Evolutionary conservation across 1,140 invertebrate genomes (phyloP).

Genomic region (Plectrocnemia conspersa): DNA sequence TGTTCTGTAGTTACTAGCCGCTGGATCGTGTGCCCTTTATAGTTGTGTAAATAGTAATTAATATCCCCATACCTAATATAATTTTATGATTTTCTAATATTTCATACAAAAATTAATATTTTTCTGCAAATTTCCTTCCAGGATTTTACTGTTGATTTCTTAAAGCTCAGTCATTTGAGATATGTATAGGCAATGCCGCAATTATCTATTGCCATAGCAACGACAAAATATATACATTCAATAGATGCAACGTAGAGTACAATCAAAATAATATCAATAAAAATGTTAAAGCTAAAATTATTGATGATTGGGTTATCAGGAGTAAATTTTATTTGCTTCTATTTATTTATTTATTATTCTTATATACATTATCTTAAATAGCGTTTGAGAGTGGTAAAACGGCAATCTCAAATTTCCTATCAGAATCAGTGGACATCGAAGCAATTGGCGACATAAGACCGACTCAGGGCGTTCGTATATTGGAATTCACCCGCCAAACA

Average conservation of each 20-base stretch:
- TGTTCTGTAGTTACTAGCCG: too few species aligned
- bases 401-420: constrained; percentile 46
- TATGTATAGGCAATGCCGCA: too few species aligned
- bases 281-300: constrained; percentile 16
- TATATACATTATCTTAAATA: constrained; percentile 24
- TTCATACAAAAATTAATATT: too few species aligned
- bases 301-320: constrained; percentile 11
- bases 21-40: too few species aligned
- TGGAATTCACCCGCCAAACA: constrained; percentile 61
- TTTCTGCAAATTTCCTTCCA: too few species aligned
- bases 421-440: constrained; percentile 46
- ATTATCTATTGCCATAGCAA: background rate
- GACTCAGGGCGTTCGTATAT: constrained; percentile 53
- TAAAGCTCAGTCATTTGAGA: too few species aligned
- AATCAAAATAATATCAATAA: background rate
- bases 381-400: constrained; percentile 49
- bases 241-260: background rate
- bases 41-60: too few species aligned
- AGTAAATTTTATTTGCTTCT: constrained; percentile 5
- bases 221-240: background rate
- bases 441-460: constrained; percentile 40
- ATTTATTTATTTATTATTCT: background rate
- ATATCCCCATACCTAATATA: too few species aligned
- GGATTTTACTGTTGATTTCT: too few species aligned
- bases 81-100: too few species aligned